phyloP scores from a whole-genome alignment of 2,113 vertebrate genomes.

The Parus major region DNA sequence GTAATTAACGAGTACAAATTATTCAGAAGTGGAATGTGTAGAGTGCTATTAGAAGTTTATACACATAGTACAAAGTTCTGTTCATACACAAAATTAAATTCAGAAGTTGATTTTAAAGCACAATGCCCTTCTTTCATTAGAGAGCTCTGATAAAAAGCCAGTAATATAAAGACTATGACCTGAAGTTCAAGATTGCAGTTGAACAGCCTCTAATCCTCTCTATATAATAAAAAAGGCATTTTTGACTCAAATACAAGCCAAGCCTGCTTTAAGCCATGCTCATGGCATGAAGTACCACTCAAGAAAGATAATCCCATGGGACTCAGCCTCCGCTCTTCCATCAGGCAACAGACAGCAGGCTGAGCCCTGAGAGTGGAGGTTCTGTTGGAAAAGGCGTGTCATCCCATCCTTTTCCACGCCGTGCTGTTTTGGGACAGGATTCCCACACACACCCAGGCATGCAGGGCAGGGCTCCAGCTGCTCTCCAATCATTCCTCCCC shows the following conservation, averaged over 20 bases:
- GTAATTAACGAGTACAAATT: constrained; percentile 67
- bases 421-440: not conserved
- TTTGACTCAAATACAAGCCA: not conserved
- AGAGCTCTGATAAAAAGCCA: constrained; percentile 34
- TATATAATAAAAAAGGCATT: constrained; percentile 18
- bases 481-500: not conserved
- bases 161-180: not conserved
- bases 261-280: not conserved
- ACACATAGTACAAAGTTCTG: constrained; percentile 29
- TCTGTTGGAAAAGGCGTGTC: fast-evolving
- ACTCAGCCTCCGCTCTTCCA: not conserved
- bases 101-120: constrained; percentile 51
- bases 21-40: constrained; percentile 31
- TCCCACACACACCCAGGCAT: not conserved
- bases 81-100: constrained; percentile 48
- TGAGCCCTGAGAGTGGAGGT: fast-evolving
- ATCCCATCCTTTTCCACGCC: not conserved
- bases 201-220: constrained; percentile 4
- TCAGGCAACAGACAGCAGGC: fast-evolving
- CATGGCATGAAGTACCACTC: not conserved
- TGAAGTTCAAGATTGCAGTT: not conserved
- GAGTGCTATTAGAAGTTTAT: constrained; percentile 37
- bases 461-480: fast-evolving
- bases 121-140: constrained; percentile 15
- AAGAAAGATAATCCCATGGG: not conserved